Evolutionary conservation across 2,113 vertebrate species (phyloP).

Genomic region (Callionymus lyra): DNA sequence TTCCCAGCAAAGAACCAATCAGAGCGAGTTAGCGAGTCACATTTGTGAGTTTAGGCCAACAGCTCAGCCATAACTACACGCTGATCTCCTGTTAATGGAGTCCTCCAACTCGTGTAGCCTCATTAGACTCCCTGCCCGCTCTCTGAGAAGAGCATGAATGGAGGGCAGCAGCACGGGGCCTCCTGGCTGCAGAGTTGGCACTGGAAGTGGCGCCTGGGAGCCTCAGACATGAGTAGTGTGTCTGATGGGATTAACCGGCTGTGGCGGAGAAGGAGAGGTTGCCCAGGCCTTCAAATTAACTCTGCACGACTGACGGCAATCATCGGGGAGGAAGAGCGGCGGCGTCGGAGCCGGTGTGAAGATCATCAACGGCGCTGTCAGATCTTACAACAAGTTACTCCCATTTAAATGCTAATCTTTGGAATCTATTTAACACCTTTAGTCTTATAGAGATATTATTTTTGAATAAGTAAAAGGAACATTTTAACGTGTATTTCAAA

Average conservation of each 20-base stretch:
- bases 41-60: constrained; percentile 13
- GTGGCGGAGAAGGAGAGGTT: constrained; percentile 37
- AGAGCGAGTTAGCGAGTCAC: constrained; percentile 7
- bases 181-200: constrained; percentile 47
- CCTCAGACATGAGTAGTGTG: constrained; percentile 47
- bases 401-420: too few relatives aligned
- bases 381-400: too few relatives aligned
- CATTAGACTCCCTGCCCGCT: constrained; percentile 46
- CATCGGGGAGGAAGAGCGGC: constrained; percentile 12
- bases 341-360: constrained; percentile 17
- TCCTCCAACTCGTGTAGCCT: constrained; percentile 41
- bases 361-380: neutral
- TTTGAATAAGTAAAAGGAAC: too few relatives aligned
- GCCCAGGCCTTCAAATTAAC: constrained; percentile 48
- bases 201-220: constrained; percentile 46
- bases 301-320: constrained; percentile 42
- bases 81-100: constrained; percentile 48
- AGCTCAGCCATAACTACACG: constrained; percentile 21
- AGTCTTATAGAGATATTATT: too few relatives aligned
- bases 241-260: constrained; percentile 63
- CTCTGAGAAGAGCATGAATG: constrained; percentile 42
- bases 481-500: too few relatives aligned
- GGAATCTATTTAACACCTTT: too few relatives aligned
- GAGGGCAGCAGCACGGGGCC: constrained; percentile 36
- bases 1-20: constrained; percentile 20